These are phyloP conservation scores for Eciton burchellii DNA, from an alignment of 1,140 invertebrate genomes.

Conservation along the genomic window DNA sequence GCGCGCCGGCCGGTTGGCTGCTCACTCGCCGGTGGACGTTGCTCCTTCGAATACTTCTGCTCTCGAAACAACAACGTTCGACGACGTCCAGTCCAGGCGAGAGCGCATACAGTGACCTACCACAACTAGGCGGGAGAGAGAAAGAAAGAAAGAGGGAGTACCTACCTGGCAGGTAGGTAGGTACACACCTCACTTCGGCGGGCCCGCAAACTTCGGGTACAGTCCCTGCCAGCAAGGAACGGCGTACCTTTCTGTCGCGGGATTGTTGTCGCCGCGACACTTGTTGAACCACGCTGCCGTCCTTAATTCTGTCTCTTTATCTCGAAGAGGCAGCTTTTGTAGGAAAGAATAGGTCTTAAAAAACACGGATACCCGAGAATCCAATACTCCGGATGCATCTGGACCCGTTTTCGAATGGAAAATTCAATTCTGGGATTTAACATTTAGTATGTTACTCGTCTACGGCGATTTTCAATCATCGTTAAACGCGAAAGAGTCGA, in stretches of 20 bases:
- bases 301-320: not conserved
- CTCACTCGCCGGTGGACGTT: slow-evolving; percentile 68
- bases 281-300: not conserved
- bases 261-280: too few relatives aligned
- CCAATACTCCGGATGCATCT: too few relatives aligned
- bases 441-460: too few relatives aligned
- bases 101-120: slow-evolving; percentile 28
- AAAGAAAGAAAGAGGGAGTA: slow-evolving; percentile 64
- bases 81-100: slow-evolving; percentile 68
- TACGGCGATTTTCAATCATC: too few relatives aligned
- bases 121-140: slow-evolving; percentile 26
- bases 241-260: slow-evolving; percentile 15
- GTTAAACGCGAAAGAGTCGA: too few relatives aligned
- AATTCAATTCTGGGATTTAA: too few relatives aligned
- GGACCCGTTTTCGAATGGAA: too few relatives aligned
- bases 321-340: not conserved
- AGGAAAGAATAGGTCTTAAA: too few relatives aligned
- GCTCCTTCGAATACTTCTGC: slow-evolving; percentile 76
- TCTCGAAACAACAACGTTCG: slow-evolving; percentile 79
- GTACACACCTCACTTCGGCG: slow-evolving; percentile 78
- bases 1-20: slow-evolving; percentile 71
- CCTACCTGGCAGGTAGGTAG: slow-evolving; percentile 74
- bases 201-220: slow-evolving; percentile 81
- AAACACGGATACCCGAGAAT: too few relatives aligned
- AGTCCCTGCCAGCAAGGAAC: slow-evolving; percentile 68